These are phyloP conservation scores for Papilio polyxenes DNA, from an alignment of 1,140 invertebrate species.

Conservation along the genomic window DNA sequence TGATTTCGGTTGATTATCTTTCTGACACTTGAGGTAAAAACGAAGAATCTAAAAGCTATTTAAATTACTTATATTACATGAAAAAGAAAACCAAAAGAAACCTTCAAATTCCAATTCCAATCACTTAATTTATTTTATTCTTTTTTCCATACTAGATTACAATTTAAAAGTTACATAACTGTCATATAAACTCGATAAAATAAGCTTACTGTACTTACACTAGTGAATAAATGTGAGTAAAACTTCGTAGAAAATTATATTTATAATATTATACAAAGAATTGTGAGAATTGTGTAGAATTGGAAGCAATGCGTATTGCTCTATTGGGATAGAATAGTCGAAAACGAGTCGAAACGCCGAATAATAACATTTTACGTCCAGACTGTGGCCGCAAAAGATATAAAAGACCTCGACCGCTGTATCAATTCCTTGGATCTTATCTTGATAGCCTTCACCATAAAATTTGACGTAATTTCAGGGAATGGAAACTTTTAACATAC, in stretches of 20 bases:
- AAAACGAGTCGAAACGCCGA: slow-evolving; percentile 5
- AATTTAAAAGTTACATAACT: too few relatives aligned
- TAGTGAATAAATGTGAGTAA: background rate
- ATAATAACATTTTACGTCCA: slow-evolving; percentile 8
- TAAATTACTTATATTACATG: background rate
- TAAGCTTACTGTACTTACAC: background rate
- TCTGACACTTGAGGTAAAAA: background rate
- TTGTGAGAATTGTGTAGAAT: background rate
- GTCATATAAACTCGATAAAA: too few relatives aligned
- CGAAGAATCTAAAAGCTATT: background rate
- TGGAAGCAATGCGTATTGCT: background rate
- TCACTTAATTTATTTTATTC: too few relatives aligned
- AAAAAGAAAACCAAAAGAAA: background rate
- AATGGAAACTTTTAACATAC: background rate
- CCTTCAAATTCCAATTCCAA: too few relatives aligned
- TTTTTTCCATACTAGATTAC: too few relatives aligned
- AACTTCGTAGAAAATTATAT: background rate
- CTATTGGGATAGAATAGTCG: slow-evolving; percentile 12
- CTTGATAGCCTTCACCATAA: background rate
- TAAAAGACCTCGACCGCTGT: background rate
- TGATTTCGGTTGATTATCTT: background rate
- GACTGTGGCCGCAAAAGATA: background rate
- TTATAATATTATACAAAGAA: background rate
- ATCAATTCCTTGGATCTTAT: slow-evolving; percentile 20
- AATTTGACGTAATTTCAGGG: background rate